These are phyloP conservation scores for Steromphala cineraria DNA, from an alignment of 2,888 invertebrate genomes.

Conservation along the genomic window DNA sequence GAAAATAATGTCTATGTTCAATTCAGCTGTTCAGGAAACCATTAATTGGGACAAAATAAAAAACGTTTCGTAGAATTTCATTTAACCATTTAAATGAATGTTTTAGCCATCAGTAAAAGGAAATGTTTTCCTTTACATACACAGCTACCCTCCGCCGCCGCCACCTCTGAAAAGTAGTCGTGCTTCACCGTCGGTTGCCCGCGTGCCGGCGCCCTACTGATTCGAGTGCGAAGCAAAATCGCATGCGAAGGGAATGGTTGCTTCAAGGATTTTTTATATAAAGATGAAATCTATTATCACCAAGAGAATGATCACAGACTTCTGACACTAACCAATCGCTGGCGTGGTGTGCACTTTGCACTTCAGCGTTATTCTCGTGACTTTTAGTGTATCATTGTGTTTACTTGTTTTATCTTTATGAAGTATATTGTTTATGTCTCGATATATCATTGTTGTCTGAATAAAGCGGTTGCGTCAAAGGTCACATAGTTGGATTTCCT, in stretches of 20 bases:
- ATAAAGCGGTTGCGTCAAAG: neutral
- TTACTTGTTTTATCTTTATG: neutral
- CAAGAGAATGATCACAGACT: neutral
- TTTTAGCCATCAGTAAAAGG: too few relatives aligned
- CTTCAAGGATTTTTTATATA: neutral
- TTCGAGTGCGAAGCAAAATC: neutral
- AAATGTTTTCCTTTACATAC: neutral
- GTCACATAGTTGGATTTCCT: too few relatives aligned
- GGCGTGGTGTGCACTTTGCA: neutral
- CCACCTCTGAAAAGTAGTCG: neutral
- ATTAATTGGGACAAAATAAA: too few relatives aligned
- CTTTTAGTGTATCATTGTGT: neutral
- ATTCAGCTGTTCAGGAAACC: too few relatives aligned
- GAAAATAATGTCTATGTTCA: too few relatives aligned
- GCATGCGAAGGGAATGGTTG: neutral
- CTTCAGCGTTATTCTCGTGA: neutral
- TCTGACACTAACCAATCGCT: neutral
- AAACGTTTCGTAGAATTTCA: too few relatives aligned
- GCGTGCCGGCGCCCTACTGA: constrained; percentile 23
- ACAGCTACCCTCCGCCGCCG: constrained; percentile 1
- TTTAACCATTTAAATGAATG: too few relatives aligned
- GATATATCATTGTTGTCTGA: neutral
- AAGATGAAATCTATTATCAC: neutral
- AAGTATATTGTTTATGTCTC: neutral
- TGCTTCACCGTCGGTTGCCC: neutral